Evolutionary conservation across 2,797 vertebrate species (phyloP).

Genomic region (Rallus crepitans): DNA sequence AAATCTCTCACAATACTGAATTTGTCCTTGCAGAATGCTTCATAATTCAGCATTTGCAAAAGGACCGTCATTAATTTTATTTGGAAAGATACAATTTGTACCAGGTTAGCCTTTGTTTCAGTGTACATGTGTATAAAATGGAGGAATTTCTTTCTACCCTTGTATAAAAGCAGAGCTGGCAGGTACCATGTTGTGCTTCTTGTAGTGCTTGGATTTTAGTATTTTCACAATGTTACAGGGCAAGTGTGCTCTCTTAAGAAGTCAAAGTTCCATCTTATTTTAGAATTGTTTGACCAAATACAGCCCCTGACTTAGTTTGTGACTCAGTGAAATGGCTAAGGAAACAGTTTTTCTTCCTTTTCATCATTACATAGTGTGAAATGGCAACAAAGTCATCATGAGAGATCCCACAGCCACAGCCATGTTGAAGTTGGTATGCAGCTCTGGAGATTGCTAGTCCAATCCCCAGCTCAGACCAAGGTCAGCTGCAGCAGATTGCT

Average conservation of each 20-base stretch:
- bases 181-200: not conserved
- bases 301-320: not conserved
- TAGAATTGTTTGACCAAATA: not conserved
- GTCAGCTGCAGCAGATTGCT: not conserved
- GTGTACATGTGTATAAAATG: not conserved
- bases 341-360: not conserved
- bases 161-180: not conserved
- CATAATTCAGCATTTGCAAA: not conserved
- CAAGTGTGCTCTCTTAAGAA: not conserved
- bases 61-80: not conserved
- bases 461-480: not conserved
- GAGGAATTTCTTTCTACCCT: not conserved
- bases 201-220: not conserved
- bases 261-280: not conserved
- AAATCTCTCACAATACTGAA: not conserved
- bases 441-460: not conserved
- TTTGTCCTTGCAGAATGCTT: not conserved
- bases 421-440: not conserved
- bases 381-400: fast-evolving
- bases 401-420: not conserved
- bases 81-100: not conserved
- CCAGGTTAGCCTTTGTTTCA: not conserved
- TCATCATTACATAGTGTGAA: not conserved
- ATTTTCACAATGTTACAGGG: not conserved
- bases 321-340: not conserved